These are phyloP conservation scores for Maconellicoccus hirsutus DNA, from an alignment of 1,140 invertebrate species.

Conservation along the genomic window DNA sequence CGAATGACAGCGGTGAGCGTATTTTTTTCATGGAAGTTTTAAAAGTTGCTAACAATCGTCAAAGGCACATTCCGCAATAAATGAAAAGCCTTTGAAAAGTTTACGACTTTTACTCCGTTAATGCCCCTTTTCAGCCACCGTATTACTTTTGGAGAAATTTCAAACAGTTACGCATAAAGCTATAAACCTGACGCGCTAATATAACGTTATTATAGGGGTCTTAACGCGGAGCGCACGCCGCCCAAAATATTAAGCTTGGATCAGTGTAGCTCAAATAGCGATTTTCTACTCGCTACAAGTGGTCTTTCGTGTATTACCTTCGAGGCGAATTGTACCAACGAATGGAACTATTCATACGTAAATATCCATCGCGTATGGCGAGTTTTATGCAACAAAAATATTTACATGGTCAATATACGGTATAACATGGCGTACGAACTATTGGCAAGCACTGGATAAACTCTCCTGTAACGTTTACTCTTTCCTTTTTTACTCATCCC, in stretches of 20 bases:
- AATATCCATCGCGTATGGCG: too few relatives aligned
- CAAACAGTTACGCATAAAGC: conserved; percentile 20
- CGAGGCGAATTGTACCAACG: not conserved
- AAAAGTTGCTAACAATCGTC: conserved; percentile 21
- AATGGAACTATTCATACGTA: not conserved
- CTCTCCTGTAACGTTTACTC: not conserved
- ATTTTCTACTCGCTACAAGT: not conserved
- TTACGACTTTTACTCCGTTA: conserved; percentile 21
- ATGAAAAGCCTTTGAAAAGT: conserved; percentile 18
- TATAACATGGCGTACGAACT: not conserved
- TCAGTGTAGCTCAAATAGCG: not conserved
- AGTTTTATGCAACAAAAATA: too few relatives aligned
- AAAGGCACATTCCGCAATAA: conserved; percentile 15
- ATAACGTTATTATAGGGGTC: conserved; percentile 18
- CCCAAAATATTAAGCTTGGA: conserved; percentile 12
- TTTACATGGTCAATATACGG: too few relatives aligned
- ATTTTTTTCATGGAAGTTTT: not conserved
- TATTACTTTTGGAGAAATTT: conserved; percentile 17
- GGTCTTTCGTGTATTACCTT: too few relatives aligned
- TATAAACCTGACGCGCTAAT: conserved; percentile 21
- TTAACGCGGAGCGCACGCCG: not conserved
- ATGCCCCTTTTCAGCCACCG: conserved; percentile 15
- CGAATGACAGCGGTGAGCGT: not conserved
- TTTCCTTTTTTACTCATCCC: conserved; percentile 4
- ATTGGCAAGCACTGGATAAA: not conserved